Evolutionary conservation across 2,113 vertebrate species (phyloP).

Genomic region (Trichechus manatus): DNA sequence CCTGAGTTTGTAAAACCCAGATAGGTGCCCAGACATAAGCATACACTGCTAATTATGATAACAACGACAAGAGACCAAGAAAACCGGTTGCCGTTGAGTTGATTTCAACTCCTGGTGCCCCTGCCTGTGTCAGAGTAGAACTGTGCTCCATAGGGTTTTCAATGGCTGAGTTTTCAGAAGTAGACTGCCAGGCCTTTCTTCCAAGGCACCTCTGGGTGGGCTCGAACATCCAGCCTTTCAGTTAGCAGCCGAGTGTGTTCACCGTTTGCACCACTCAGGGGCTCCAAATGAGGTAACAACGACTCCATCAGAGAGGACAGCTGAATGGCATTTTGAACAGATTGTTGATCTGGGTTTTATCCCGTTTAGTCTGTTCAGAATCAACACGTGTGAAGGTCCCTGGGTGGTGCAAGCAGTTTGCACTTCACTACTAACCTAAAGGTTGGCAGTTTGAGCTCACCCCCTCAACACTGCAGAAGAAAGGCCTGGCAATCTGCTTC

Average conservation of each 20-base stretch:
- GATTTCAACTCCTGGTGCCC: not conserved
- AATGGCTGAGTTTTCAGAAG: not conserved
- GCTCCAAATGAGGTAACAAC: not conserved
- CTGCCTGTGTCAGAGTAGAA: not conserved
- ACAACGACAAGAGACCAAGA: not conserved
- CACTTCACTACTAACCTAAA: not conserved
- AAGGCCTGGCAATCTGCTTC: not conserved
- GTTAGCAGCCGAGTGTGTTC: not conserved
- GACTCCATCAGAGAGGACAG: not conserved
- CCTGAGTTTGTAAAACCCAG: not conserved
- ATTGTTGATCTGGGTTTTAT: not conserved
- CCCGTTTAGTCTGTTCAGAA: not conserved
- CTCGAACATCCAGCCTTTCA: not conserved
- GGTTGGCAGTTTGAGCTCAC: not conserved
- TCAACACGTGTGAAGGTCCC: not conserved
- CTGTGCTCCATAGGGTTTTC: not conserved
- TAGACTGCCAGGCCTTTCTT: not conserved
- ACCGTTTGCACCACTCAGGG: not conserved
- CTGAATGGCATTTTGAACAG: not conserved
- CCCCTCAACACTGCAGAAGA: not conserved
- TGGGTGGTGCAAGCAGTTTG: not conserved
- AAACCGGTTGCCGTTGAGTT: not conserved
- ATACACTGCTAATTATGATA: not conserved
- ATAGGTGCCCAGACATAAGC: not conserved
- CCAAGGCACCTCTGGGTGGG: not conserved